phyloP scores from a whole-genome alignment of 1,140 invertebrate species.

The Triops longicaudatus region DNA sequence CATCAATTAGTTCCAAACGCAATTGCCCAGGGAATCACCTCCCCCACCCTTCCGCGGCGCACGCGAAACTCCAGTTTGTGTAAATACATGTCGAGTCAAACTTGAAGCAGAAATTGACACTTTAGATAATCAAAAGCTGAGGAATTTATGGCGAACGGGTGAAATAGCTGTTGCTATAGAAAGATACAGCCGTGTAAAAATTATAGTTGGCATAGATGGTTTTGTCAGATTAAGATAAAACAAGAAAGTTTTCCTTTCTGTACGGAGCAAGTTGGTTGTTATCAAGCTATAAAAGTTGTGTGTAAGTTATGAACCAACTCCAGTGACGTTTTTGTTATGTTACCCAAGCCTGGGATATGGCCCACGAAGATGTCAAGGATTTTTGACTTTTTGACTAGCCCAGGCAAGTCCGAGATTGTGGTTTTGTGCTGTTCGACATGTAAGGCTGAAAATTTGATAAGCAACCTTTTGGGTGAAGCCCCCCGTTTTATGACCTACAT shows the following conservation, averaged over 20 bases:
- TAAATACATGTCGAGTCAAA: neutral
- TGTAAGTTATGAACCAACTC: neutral
- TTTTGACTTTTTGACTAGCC: neutral
- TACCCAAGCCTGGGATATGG: neutral
- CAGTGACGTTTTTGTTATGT: neutral
- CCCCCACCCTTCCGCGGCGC: neutral
- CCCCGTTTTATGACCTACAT: slow-evolving; percentile 4
- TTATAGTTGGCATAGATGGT: neutral
- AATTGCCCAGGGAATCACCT: neutral
- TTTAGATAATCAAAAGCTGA: no score
- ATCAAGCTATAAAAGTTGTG: neutral
- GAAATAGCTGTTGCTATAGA: neutral
- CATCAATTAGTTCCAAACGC: neutral
- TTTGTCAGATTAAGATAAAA: neutral
- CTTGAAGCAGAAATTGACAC: no score
- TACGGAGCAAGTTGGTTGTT: neutral
- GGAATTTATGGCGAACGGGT: no score
- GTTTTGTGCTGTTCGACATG: neutral
- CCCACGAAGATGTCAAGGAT: neutral
- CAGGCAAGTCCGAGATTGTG: neutral
- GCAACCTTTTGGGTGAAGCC: neutral
- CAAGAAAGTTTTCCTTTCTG: neutral
- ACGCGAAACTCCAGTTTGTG: neutral
- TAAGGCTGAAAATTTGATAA: neutral
- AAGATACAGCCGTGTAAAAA: neutral